Evolutionary conservation across 2,888 invertebrate species (phyloP).

Genomic region (Lacanobia oleracea): DNA sequence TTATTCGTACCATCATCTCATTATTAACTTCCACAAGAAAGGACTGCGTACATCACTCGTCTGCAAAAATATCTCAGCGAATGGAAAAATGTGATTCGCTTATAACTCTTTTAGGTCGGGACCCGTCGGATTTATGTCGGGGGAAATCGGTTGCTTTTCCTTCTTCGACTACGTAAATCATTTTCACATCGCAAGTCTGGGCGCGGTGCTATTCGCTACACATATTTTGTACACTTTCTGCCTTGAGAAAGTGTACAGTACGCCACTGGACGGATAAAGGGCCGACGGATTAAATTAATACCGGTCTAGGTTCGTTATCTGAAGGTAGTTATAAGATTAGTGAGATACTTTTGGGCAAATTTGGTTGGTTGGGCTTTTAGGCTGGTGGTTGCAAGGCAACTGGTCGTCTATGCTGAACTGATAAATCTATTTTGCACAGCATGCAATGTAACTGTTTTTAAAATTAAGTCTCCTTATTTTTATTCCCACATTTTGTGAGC

Average conservation of each 20-base stretch:
- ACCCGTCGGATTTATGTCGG: constrained; percentile 78
- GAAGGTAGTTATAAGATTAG: constrained; percentile 9
- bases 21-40: constrained; percentile 50
- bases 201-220: constrained; percentile 65
- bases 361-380: neutral
- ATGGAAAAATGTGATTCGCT: constrained; percentile 81
- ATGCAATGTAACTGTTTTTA: too few species aligned
- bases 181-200: constrained; percentile 77
- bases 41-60: constrained; percentile 44
- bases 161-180: constrained; percentile 85
- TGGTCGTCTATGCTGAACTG: too few species aligned
- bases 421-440: too few species aligned
- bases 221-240: constrained; percentile 72
- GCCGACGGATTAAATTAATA: constrained; percentile 62
- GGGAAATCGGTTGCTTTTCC: constrained; percentile 78
- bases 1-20: constrained; percentile 32
- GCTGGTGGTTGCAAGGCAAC: too few species aligned
- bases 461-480: too few species aligned
- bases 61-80: constrained; percentile 66
- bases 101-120: constrained; percentile 81
- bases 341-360: neutral
- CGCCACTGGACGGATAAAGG: constrained; percentile 58
- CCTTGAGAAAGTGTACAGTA: constrained; percentile 70
- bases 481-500: too few species aligned
- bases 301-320: constrained; percentile 60